phyloP scores from a whole-genome alignment of 2,888 invertebrate species.

The Invenusta paracnida region DNA sequence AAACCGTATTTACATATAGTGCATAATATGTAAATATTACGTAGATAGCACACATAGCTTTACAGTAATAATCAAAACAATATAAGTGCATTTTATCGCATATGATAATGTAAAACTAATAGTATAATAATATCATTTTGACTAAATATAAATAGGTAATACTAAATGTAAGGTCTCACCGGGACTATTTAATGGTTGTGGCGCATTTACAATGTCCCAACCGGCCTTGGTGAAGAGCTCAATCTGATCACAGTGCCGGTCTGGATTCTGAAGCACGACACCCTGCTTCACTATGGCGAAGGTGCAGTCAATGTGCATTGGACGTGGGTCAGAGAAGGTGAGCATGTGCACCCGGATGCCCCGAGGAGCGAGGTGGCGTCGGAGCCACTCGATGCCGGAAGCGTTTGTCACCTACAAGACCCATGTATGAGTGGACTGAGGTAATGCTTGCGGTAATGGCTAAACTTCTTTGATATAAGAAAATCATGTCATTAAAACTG shows the following conservation, averaged over 20 bases:
- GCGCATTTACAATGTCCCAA: conserved; percentile 47
- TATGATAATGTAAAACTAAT: too few species aligned
- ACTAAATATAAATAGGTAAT: too few species aligned
- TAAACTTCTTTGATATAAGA: too few species aligned
- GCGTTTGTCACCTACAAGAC: conserved; percentile 48
- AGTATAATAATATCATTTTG: too few species aligned
- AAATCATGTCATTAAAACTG: too few species aligned
- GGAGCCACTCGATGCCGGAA: conserved; percentile 48
- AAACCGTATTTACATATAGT: too few species aligned
- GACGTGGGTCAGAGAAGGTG: conserved; percentile 47
- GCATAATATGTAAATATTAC: too few species aligned
- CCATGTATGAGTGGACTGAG: too few species aligned
- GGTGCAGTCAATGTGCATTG: conserved; percentile 49
- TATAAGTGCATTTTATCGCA: too few species aligned
- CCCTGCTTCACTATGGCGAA: conserved; percentile 48
- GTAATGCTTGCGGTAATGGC: too few species aligned
- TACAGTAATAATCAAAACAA: too few species aligned
- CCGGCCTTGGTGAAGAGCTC: conserved; percentile 47
- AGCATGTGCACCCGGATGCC: conserved; percentile 47
- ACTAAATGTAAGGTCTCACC: conserved; percentile 2
- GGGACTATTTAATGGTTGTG: conserved; percentile 40
- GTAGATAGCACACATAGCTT: too few species aligned
- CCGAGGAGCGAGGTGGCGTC: conserved; percentile 46
- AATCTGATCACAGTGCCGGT: conserved; percentile 48
- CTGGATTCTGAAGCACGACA: conserved; percentile 47